Evolutionary conservation across 2,797 vertebrate species (phyloP).

Genomic region (Chlorospingus flavigularis): DNA sequence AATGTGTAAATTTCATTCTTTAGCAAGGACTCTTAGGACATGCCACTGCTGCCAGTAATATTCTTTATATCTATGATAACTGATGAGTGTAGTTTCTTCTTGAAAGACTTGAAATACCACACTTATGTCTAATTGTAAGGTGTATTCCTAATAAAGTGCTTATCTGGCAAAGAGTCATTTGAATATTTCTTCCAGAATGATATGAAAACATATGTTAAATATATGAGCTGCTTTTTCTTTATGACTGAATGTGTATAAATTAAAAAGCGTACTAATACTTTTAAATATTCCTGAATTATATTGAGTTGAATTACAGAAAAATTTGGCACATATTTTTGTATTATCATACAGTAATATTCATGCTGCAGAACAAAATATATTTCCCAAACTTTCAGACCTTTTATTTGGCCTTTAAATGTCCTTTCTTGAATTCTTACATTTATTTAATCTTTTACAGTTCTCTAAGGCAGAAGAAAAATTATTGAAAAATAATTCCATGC

Average conservation of each 20-base stretch:
- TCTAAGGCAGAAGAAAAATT: background rate
- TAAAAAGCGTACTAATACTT: fast-evolving
- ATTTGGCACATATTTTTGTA: background rate
- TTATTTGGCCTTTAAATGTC: background rate
- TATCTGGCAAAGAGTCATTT: background rate
- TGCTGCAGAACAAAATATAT: background rate
- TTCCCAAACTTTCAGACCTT: background rate
- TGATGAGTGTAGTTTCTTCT: background rate
- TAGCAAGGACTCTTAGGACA: background rate
- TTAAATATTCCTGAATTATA: background rate
- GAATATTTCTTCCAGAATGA: background rate
- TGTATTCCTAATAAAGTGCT: background rate
- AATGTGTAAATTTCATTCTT: background rate
- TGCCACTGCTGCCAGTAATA: background rate
- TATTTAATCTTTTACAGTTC: background rate
- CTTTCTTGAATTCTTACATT: background rate
- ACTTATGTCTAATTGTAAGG: background rate
- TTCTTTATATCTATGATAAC: background rate
- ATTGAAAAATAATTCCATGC: background rate
- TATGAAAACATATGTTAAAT: background rate
- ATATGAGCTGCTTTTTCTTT: background rate
- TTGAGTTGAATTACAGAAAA: background rate
- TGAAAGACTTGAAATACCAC: background rate
- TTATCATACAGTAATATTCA: background rate
- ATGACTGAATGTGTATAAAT: background rate